A percentile compares a stretch with the other conserved stretches of the same genome.
Evolutionary conservation across 2,888 invertebrate genomes (phyloP).

Genomic region (Tineola bisselliella): DNA sequence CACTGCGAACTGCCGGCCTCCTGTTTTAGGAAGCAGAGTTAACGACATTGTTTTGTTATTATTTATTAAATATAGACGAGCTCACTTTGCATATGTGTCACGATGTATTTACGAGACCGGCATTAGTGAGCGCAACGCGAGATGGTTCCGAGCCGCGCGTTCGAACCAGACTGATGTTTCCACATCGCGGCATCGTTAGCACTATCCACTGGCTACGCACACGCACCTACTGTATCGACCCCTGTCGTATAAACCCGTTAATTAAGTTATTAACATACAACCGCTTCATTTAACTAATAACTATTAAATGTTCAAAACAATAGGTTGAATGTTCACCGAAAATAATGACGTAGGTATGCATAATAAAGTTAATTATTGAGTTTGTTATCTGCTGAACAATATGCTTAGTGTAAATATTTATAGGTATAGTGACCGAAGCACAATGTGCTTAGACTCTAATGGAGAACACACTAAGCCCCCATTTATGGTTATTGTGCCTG

Average conservation of each 20-base stretch:
- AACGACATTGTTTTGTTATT: slow-evolving; percentile 29
- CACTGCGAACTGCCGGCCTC: slow-evolving; percentile 20
- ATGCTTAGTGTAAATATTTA: background rate
- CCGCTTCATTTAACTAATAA: background rate
- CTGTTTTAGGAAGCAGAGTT: slow-evolving; percentile 25
- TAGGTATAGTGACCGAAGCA: background rate
- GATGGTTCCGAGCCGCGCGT: slow-evolving; percentile 7
- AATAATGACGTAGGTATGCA: background rate
- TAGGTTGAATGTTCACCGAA: background rate
- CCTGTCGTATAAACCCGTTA: slow-evolving; percentile 1
- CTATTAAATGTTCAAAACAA: background rate
- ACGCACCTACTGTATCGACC: slow-evolving; percentile 8
- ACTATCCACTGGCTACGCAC: slow-evolving; percentile 4
- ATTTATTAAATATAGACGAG: background rate
- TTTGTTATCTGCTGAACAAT: background rate
- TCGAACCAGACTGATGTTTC: slow-evolving; percentile 2
- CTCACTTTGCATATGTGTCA: background rate
- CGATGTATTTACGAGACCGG: background rate
- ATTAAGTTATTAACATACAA: background rate
- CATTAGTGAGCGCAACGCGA: background rate
- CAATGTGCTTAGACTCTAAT: background rate
- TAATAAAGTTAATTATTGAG: background rate
- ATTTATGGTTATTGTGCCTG: background rate
- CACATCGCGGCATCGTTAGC: background rate
- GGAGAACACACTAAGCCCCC: background rate